Conservation (phyloP, 1,140 invertebrate species). For the Hestina assimilis region DNA sequence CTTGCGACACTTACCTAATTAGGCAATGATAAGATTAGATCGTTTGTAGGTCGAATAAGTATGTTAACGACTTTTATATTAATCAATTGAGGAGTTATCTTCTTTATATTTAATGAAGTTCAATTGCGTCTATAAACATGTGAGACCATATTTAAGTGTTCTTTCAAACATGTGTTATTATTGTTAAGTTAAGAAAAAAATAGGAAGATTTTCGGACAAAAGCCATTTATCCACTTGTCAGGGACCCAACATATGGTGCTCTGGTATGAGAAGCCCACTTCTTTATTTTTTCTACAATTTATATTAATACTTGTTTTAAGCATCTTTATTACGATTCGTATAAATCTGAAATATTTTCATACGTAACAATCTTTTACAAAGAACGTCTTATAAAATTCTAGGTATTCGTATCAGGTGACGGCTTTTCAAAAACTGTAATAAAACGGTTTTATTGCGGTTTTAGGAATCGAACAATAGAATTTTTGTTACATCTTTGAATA, state of each 20-base stretch:
- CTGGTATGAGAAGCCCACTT: slow-evolving; percentile 20
- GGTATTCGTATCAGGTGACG: neutral
- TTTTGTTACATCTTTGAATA: neutral
- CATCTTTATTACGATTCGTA: too few species aligned
- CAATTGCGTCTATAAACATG: too few species aligned
- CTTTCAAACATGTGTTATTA: slow-evolving; percentile 6
- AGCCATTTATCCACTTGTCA: slow-evolving; percentile 46
- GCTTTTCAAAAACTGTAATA: neutral
- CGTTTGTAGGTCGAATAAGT: neutral
- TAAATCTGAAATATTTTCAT: too few species aligned
- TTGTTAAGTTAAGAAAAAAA: slow-evolving; percentile 30
- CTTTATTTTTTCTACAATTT: slow-evolving; percentile 29
- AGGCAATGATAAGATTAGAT: slow-evolving; percentile 21
- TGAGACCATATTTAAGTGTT: too few species aligned
- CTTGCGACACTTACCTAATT: slow-evolving; percentile 21
- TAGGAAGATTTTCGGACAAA: slow-evolving; percentile 24
- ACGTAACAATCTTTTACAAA: neutral
- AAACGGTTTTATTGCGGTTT: neutral
- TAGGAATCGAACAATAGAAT: neutral
- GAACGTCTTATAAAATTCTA: neutral
- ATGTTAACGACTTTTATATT: neutral
- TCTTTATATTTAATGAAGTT: too few species aligned
- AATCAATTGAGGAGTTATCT: neutral
- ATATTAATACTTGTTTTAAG: too few species aligned
- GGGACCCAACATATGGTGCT: slow-evolving; percentile 44